A percentile compares a stretch with the other conserved stretches of the same genome.
phyloP scores from a whole-genome alignment of 2,797 vertebrate genomes.

The Aeoliscus strigatus region DNA sequence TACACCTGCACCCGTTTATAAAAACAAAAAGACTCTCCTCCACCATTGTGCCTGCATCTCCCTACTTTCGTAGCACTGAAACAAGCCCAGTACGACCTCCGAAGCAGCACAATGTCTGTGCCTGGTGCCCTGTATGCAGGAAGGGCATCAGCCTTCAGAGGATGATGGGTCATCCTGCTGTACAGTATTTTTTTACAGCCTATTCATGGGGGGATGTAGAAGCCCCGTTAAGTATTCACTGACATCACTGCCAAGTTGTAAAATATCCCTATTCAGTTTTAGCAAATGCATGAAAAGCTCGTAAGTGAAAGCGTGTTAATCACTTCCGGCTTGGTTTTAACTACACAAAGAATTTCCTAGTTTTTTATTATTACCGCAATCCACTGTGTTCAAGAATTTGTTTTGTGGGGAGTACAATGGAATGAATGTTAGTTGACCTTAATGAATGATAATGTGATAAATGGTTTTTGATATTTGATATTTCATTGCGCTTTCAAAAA shows the following conservation, averaged over 20 bases:
- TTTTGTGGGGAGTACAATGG: constrained; percentile 42
- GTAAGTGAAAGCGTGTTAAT: constrained; percentile 11
- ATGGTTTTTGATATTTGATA: constrained; percentile 48
- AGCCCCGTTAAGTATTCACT: constrained; percentile 18
- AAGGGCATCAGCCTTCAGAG: constrained; percentile 18
- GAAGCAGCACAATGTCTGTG: constrained; percentile 43
- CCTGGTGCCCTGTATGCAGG: constrained; percentile 39
- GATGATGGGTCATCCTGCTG: constrained; percentile 23
- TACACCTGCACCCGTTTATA: constrained; percentile 14
- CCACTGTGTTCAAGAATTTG: constrained; percentile 44
- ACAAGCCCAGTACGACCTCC: constrained; percentile 37
- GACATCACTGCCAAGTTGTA: constrained; percentile 41
- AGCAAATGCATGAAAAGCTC: constrained; percentile 43
- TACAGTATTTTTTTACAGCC: constrained; percentile 26
- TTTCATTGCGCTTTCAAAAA: constrained; percentile 41
- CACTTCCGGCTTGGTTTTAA: constrained; percentile 17
- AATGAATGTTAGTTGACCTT: constrained; percentile 62
- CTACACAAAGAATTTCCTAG: constrained; percentile 30
- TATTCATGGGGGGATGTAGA: constrained; percentile 24
- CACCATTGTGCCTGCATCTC: constrained; percentile 63
- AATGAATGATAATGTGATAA: constrained; percentile 57
- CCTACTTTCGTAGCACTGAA: constrained; percentile 60
- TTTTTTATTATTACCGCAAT: constrained; percentile 48
- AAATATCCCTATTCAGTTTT: constrained; percentile 33
- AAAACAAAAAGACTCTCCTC: constrained; percentile 49